Conservation (phyloP, 2,113 vertebrate species). For the Ancistrus triradiatus region DNA sequence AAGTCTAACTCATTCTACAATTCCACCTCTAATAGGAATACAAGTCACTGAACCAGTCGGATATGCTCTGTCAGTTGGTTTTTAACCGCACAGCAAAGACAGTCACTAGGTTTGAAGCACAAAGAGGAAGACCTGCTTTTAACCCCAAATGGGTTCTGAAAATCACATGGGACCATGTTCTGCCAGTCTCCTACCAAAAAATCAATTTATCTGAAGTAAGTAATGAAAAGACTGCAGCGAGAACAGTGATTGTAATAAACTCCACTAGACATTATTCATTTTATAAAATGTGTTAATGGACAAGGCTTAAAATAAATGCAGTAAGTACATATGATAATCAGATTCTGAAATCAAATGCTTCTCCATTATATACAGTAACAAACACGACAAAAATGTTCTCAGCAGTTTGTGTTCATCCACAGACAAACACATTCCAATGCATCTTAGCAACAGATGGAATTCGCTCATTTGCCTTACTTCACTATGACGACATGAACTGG, state of each 20-base stretch:
- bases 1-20: too few species aligned
- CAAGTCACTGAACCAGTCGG: constrained; percentile 45
- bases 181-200: constrained; percentile 69
- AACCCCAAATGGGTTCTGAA: constrained; percentile 73
- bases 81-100: constrained; percentile 69
- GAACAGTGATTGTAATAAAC: too few species aligned
- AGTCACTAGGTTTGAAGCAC: constrained; percentile 61
- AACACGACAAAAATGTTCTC: too few species aligned
- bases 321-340: too few species aligned
- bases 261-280: too few species aligned
- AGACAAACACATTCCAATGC: constrained; percentile 79
- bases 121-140: constrained; percentile 53
- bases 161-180: constrained; percentile 74
- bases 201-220: constrained; percentile 68
- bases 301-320: too few species aligned
- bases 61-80: constrained; percentile 68
- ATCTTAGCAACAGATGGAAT: constrained; percentile 71
- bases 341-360: too few species aligned
- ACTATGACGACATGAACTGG: constrained; percentile 72
- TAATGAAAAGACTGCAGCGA: background rate
- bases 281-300: too few species aligned
- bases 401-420: constrained; percentile 32
- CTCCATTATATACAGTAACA: too few species aligned
- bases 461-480: constrained; percentile 70
- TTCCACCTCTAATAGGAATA: constrained; percentile 57